phyloP scores from a whole-genome alignment of 2,797 vertebrate species.

The Acanthis flammea region DNA sequence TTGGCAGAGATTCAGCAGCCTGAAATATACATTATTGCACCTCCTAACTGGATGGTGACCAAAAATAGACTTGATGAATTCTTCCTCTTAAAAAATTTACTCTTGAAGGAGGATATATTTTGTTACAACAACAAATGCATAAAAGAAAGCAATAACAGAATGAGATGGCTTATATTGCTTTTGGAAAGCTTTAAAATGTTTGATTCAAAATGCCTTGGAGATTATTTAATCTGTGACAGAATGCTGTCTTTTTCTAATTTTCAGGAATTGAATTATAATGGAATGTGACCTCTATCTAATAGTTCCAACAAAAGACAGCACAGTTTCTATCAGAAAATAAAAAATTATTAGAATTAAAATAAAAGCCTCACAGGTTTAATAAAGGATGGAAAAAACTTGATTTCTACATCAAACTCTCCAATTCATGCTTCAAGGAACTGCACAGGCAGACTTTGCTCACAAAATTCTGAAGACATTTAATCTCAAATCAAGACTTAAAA shows the following conservation, averaged over 20 bases:
- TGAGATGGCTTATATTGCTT: background rate
- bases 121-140: background rate
- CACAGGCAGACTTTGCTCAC: background rate
- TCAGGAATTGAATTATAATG: background rate
- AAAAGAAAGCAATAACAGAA: background rate
- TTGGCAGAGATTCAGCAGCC: background rate
- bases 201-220: background rate
- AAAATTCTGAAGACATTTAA: background rate
- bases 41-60: background rate
- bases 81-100: background rate
- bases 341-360: background rate
- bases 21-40: background rate
- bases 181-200: background rate
- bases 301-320: background rate
- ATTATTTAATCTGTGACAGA: background rate
- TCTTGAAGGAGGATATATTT: background rate
- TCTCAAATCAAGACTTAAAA: background rate
- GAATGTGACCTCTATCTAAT: background rate
- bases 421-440: background rate
- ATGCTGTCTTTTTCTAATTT: background rate
- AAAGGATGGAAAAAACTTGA: background rate
- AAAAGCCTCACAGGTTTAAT: background rate
- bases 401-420: background rate
- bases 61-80: background rate
- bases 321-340: background rate